Percentiles rank a stretch among this genome's conserved stretches.
Evolutionary conservation across 2,797 vertebrate genomes (phyloP).

Genomic region (Hemibagrus guttatus): DNA sequence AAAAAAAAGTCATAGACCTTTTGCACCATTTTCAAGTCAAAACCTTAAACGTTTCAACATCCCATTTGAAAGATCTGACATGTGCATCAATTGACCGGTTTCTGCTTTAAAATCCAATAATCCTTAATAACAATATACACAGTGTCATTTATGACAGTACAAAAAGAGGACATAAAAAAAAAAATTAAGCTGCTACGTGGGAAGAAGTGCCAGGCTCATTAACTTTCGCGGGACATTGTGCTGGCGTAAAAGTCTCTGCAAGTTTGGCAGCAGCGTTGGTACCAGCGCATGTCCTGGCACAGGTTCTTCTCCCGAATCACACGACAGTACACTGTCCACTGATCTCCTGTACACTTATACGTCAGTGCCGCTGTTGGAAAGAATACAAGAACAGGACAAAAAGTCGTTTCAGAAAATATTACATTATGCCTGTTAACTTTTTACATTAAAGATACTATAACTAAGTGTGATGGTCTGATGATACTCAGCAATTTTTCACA

Average conservation of each 20-base stretch:
- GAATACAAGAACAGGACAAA: constrained; percentile 36
- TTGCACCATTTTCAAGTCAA: constrained; percentile 55
- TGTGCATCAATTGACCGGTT: constrained; percentile 36
- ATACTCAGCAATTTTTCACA: neutral
- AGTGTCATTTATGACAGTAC: constrained; percentile 56
- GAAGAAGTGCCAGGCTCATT: constrained; percentile 65
- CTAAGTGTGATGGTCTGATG: neutral
- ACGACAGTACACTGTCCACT: constrained; percentile 94
- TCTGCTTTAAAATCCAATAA: constrained; percentile 48
- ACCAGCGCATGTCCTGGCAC: constrained; percentile 97
- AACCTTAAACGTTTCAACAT: constrained; percentile 58
- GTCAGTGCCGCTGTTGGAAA: constrained; percentile 85
- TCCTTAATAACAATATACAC: constrained; percentile 56
- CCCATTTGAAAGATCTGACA: constrained; percentile 63
- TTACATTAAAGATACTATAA: neutral
- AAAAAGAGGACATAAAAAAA: constrained; percentile 57
- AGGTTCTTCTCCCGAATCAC: constrained; percentile 94
- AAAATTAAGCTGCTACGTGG: constrained; percentile 50
- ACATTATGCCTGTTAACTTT: neutral
- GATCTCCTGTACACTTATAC: constrained; percentile 92
- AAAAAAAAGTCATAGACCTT: constrained; percentile 36
- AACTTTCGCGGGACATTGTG: constrained; percentile 83
- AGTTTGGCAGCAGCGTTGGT: constrained; percentile 95
- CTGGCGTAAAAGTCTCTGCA: constrained; percentile 95
- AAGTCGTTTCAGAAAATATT: neutral